Conservation (phyloP, 2,888 invertebrate species). For the Deilephila porcellus region DNA sequence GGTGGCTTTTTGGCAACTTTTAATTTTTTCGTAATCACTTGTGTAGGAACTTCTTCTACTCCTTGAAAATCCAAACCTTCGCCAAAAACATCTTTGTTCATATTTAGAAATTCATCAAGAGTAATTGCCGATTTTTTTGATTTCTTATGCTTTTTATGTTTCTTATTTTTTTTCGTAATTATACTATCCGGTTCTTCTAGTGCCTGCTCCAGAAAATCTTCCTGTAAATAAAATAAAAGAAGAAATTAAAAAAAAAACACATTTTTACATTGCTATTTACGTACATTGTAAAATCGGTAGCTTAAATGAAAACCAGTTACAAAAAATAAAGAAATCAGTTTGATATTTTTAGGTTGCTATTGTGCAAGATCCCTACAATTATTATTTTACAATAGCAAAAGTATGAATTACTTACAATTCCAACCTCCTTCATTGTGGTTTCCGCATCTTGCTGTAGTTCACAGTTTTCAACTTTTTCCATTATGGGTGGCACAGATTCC, state of each 20-base stretch:
- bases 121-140: slow-evolving; percentile 78
- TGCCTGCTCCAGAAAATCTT: slow-evolving; percentile 69
- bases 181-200: slow-evolving; percentile 63
- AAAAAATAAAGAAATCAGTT: no score
- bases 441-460: slow-evolving; percentile 47
- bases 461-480: slow-evolving; percentile 68
- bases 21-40: slow-evolving; percentile 67
- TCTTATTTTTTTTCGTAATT: slow-evolving; percentile 65
- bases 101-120: slow-evolving; percentile 77
- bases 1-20: slow-evolving; percentile 57
- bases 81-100: slow-evolving; percentile 81
- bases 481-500: slow-evolving; percentile 74
- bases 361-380: no score
- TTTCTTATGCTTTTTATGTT: slow-evolving; percentile 78
- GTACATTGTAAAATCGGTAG: no score
- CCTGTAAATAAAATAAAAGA: slow-evolving; percentile 56
- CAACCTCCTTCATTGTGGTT: slow-evolving; percentile 52
- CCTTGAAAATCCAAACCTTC: slow-evolving; percentile 77
- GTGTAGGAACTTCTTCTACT: slow-evolving; percentile 77
- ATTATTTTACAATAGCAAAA: neutral
- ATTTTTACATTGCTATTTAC: no score
- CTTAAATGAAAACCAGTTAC: no score
- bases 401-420: slow-evolving; percentile 58
- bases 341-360: no score
- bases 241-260: neutral